Evolutionary conservation across 2,888 invertebrate genomes (phyloP), one percentile per base, ranked within the genome.

Genomic region (Eledona agricola): DNA sequence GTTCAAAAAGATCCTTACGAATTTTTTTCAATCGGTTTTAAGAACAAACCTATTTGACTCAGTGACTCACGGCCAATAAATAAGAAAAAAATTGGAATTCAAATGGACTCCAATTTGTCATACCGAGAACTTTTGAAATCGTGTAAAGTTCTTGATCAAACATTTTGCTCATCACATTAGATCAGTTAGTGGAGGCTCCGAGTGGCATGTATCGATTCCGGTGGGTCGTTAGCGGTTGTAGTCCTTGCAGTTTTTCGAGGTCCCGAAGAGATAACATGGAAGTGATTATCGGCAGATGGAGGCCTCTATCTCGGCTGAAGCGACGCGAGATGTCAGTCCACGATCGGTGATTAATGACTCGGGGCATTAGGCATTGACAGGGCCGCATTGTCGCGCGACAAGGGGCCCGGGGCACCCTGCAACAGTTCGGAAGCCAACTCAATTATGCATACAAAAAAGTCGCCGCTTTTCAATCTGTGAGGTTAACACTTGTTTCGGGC

Each of bases 201-300:
- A n/a, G n/a, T n/a, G n/a, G n/a, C n/a, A n/a, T n/a, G n/a, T n/a
- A 61, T 61, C 60, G 58, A 61, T 63, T 63, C 57, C 60, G 53
- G 56, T 56, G 59, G 60, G 57, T 63, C 63, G 63, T 63, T 63
- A 63, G 60, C 55, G 57, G 4, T 23, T 40, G 38, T 31, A 32
- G 55, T 57, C 55, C 60, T 60, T 58, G 66, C 64, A 62, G 63
- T 67, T 67, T 69, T 68, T 70, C 63, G 64, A 58, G 62, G 64
- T 54, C 55, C 35, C 10, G 58, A 64, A 61, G 61, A 71, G 72
- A 72, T 72, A 72, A 72, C 70, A 68, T 62, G 67, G 67, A 67
- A 72, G 72, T 70, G 72, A 73, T 73, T 72, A 73, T 72, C 72
- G 69, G 71, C 72, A 72, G 72, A 72, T 72, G 73, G 64, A 64